Evolutionary conservation across 2,888 invertebrate species (phyloP), one percentile per base, ranked within the genome.

Genomic region (Horisme vitalbata): DNA sequence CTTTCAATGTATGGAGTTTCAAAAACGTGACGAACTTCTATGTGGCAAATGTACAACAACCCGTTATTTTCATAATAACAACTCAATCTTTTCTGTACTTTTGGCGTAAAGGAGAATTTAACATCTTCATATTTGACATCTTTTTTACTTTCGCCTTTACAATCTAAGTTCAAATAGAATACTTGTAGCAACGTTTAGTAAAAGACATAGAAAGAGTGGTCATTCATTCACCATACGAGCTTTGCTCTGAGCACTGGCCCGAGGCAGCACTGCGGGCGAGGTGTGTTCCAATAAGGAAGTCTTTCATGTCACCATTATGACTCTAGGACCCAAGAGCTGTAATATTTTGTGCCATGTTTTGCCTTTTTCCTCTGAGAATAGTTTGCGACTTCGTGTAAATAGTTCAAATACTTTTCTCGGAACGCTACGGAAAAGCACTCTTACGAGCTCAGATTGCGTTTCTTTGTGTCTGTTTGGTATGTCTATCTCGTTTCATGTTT

Each of bases 291-390:
- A 55, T 54, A 60, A 51, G 57, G 55, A 62, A 56, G 44, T 45
- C 64, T 67, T 68, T 72, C 55, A 71, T 59, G 51, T 59, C 45
- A 53, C 52, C 53, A 57, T 59, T 60, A 65, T 58, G 56, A 47
- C 52, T 52, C 36, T 36, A 45, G 44, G 50, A 50, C 45, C 46
- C 55, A 39, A 49, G 33, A 58, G 45, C 49, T 55, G 43, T 55
- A 52, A 55, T 47, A 51, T 57, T 57, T 41, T 34, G 51, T 37
- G 47, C 50, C 39, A 50, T 59, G 57, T 59, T 60, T 63, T 48
- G 47, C 39, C 39, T 48, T 52, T 51, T 27, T 46, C 41, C 57
- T 60, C 57, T 45, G 54, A 58, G 13, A 49, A 35, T 45, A 52
- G 55, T 44, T 50, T 31, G 37, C 20, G 23, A 32, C 47, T 48